Base-by-base conservation (phyloP, 2,888 invertebrate genomes). In the Noctua janthina region DNA sequence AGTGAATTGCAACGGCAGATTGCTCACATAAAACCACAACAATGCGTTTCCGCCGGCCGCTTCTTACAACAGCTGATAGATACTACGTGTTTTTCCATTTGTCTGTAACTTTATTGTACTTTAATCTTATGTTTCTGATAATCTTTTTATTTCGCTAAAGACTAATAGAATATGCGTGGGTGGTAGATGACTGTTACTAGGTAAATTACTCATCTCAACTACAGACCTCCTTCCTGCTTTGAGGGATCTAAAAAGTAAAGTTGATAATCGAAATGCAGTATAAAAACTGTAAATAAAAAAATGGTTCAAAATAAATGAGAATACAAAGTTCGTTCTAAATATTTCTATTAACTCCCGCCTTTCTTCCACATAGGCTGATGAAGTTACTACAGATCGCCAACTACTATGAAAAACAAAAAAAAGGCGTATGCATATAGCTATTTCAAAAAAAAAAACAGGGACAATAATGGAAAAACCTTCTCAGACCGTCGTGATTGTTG, bases 1-100 rank as follows among this genome's bases (percentile, higher is more conserved):
- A 76, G 66, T 62, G 64, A n/a, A 49, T 35, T 5, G 56, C 56
- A 74, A 76, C 73, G 4, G 77, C 20, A 69, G 77, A 74, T 81
- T 72, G 68, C 46, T 82, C 64, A 62, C 59, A 67, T 78, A 86
- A 79, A 79, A 86, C 83, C 59, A 59, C 83, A 85, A 79, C 71
- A 86, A 86, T 79, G 64, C 23, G 17, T 76, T 74, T 79, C 74
- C 86, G 76, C 10, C 74, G 70, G 29, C 17, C 23, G 10, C 15
- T 74, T 66, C 13, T 59, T 56, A 64, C 5, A 76, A 71, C 67
- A 79, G 76, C 64, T 86, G 68, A 51, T 66, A 62, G 10, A n/a
- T 11, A 35, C 13, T 46, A 13, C 5, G n/a, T 29, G 13, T 46
- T 56, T 78, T 78, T 78, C 29, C 13, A n/a, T 66, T 66, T 64